Evolutionary conservation across 2,888 invertebrate genomes (phyloP).

Genomic region (Eupithecia insigniata): DNA sequence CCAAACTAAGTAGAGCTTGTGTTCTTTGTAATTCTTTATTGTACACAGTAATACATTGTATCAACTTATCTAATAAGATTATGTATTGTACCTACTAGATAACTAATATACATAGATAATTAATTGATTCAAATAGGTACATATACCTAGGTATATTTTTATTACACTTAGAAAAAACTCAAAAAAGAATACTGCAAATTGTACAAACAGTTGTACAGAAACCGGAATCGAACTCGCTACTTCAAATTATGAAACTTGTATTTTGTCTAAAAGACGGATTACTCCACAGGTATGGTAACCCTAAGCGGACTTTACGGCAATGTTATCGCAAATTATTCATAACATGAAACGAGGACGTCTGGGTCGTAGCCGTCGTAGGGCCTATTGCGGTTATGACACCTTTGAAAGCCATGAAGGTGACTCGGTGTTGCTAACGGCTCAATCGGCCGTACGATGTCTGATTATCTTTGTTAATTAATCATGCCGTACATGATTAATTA

Average conservation of each 20-base stretch:
- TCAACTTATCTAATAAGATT: no score
- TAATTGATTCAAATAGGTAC: no score
- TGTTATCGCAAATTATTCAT: conserved; percentile 64
- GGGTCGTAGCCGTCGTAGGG: conserved; percentile 52
- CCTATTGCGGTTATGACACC: conserved; percentile 48
- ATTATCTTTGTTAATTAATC: neutral
- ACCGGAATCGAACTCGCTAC: neutral
- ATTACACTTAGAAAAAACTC: neutral
- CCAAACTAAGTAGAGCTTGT: neutral
- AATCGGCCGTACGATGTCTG: conserved; percentile 4
- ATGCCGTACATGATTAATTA: no score
- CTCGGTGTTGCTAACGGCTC: conserved; percentile 20
- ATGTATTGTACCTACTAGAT: no score
- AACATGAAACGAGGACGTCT: conserved; percentile 64
- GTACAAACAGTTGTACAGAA: neutral
- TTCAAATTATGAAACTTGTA: neutral
- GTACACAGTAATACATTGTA: no score
- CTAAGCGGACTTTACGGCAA: conserved; percentile 45
- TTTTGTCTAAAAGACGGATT: neutral
- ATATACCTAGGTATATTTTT: no score
- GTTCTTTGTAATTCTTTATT: no score
- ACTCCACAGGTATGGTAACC: conserved; percentile 32
- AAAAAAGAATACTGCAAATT: neutral
- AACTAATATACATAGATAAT: no score
- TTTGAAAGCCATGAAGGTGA: conserved; percentile 42